Base-by-base conservation (phyloP, 2,113 vertebrate species). In the Taurulus bubalis region DNA sequence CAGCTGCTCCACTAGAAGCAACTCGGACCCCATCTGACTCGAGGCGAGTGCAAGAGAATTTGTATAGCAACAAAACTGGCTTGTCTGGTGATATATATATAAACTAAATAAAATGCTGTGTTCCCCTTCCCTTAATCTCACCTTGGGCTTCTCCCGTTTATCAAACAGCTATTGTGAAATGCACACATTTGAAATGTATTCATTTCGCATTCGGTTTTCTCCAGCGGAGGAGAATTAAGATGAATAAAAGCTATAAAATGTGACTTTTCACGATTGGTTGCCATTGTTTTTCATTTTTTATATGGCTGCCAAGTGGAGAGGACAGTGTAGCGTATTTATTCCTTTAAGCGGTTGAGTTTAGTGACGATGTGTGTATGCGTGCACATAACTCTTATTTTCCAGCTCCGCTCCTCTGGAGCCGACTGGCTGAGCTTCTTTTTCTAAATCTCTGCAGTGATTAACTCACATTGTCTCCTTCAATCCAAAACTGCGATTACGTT, bases 21-120 rank as follows among this genome's bases (percentile, higher is more conserved):
- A 86, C 56, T 82, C 32, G 47, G 83, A 87, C 93, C 93, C 93
- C 88, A 75, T 85, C 63, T 16, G 83, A 87, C 55, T 90, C 40
- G 11, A 95, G 91, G 80, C 86, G 77, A 89, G 87, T 70, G 67
- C 84, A 42, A 89, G 89, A 88, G 87, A 87, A 82, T 20, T 71
- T 91, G 87, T 87, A 91, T 92, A 84, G 90, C 88, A 80, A 76
- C 82, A 89, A 91, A 89, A 90, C 93, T 95, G 94, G 94, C 94
- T 85, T 87, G 66, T 91, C 95, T 94, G 94, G 89, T 0, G 42
- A 32, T 32, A 32, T 32, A 32, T 32, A 4, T 3, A 93, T 93
- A n/a, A 2, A 0, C 24, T 12, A 15, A 16, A 7, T 3, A 11
- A 55, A 51, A 45, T 30, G 93, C 90, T 84, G 82, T 77, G 68